These are phyloP conservation scores for Oriolus oriolus DNA, from an alignment of 2,113 vertebrate genomes.

Conservation along the genomic window DNA sequence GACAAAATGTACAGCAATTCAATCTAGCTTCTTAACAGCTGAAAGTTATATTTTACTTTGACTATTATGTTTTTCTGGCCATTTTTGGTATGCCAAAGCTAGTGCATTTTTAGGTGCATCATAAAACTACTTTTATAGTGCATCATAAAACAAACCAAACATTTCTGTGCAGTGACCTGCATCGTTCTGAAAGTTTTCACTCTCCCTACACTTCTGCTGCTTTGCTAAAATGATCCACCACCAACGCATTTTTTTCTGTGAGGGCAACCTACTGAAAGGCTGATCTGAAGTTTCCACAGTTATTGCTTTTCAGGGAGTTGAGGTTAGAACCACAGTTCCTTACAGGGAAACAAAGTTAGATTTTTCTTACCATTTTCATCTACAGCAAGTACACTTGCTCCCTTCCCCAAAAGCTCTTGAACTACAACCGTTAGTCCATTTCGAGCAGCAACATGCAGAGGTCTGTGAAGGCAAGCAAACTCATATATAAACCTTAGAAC, in stretches of 20 bases:
- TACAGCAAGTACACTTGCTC: slow-evolving; percentile 96
- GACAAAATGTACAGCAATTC: neutral
- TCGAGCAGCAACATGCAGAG: slow-evolving; percentile 95
- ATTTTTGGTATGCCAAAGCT: neutral
- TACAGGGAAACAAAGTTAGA: neutral
- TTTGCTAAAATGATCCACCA: neutral
- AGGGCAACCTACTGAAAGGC: neutral
- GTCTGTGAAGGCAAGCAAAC: slow-evolving; percentile 73
- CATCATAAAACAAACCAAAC: neutral
- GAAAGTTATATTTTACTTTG: neutral
- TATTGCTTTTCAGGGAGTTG: neutral
- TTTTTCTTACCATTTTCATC: slow-evolving; percentile 92
- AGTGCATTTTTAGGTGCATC: neutral
- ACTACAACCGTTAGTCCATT: slow-evolving; percentile 96
- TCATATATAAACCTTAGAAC: neutral
- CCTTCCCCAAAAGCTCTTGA: slow-evolving; percentile 95
- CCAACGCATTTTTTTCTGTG: neutral
- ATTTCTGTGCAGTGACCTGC: neutral
- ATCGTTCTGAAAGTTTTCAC: neutral
- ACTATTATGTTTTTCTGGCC: neutral
- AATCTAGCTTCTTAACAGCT: neutral
- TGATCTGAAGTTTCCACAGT: neutral
- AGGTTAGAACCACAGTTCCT: neutral
- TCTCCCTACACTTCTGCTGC: neutral
- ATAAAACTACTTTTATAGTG: neutral